Percentiles rank a stretch among this genome's conserved stretches.
These are phyloP conservation scores for Oedothorax gibbosus DNA, from an alignment of 1,140 invertebrate genomes.

Conservation along the genomic window DNA sequence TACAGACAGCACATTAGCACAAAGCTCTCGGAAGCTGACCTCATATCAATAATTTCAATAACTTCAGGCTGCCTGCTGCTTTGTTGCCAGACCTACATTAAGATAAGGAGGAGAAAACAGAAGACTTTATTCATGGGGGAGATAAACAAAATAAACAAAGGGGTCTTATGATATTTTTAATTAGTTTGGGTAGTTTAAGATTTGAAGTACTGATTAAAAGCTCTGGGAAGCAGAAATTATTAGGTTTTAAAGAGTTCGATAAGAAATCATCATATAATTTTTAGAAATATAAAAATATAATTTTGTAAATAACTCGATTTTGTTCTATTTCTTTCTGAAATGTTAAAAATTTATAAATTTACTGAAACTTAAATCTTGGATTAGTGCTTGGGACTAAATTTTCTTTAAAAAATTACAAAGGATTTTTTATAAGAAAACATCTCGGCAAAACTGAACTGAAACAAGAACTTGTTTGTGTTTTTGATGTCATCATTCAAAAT, in stretches of 20 bases:
- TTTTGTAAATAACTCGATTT: too few relatives aligned
- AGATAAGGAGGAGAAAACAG: slow-evolving; percentile 33
- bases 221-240: too few relatives aligned
- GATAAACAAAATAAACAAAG: slow-evolving; percentile 14
- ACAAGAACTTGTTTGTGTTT: slow-evolving; percentile 11
- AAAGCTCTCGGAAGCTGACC: slow-evolving; percentile 52
- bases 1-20: slow-evolving; percentile 39
- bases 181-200: neutral
- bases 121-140: slow-evolving; percentile 6
- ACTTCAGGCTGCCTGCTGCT: slow-evolving; percentile 16
- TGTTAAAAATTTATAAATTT: too few relatives aligned
- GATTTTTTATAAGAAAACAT: neutral
- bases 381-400: neutral
- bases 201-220: neutral
- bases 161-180: neutral
- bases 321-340: too few relatives aligned
- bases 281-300: too few relatives aligned
- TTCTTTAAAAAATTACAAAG: neutral
- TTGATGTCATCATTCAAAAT: neutral
- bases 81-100: slow-evolving; percentile 29
- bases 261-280: too few relatives aligned
- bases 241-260: too few relatives aligned
- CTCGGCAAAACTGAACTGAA: slow-evolving; percentile 1
- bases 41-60: slow-evolving; percentile 60
- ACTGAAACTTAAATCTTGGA: neutral